Conservation (phyloP, 1,140 invertebrate species). For the Tetraneura akinire region DNA sequence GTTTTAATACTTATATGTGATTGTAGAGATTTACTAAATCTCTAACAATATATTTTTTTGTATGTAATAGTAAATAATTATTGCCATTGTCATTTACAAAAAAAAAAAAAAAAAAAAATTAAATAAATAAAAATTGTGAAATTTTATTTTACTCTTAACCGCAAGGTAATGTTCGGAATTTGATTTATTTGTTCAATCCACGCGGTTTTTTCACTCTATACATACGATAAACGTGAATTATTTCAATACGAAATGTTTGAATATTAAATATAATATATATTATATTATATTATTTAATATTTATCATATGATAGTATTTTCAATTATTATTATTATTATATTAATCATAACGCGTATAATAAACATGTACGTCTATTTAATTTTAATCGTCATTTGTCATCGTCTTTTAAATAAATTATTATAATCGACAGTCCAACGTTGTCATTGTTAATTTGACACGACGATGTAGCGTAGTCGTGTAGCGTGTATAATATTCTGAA, state of each 20-base stretch:
- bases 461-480: background rate
- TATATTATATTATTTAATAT: no score
- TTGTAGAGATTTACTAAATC: background rate
- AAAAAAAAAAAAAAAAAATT: background rate
- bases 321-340: constrained; percentile 5
- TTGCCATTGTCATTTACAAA: background rate
- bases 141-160: background rate
- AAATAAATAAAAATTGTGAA: no score
- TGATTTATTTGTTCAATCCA: background rate
- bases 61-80: background rate
- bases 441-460: background rate
- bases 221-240: no score
- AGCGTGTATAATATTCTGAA: background rate
- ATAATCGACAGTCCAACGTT: background rate
- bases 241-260: no score
- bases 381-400: background rate
- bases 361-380: background rate
- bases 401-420: background rate
- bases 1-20: background rate
- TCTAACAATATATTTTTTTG: no score
- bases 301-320: background rate
- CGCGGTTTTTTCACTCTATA: background rate
- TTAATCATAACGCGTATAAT: constrained; percentile 1
- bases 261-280: no score
- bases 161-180: background rate